Evolutionary conservation across 2,113 vertebrate genomes (phyloP), one percentile per base, ranked within the genome.

Genomic region (Vulpes lagopus): DNA sequence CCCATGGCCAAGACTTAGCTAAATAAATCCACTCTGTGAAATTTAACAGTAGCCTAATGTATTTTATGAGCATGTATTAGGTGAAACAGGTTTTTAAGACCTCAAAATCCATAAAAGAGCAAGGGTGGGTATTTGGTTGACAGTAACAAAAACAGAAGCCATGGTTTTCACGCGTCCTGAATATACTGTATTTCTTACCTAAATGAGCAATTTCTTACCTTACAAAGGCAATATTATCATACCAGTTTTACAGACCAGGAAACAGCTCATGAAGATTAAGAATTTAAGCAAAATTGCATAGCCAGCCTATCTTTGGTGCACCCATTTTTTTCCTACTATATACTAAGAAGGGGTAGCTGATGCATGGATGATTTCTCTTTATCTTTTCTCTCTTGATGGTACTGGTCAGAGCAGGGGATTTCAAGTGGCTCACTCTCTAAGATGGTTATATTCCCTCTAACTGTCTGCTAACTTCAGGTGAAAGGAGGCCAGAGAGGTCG

Each of bases 11-110:
- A 80, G 38, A 27, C 5, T 94, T 83, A 81, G 16, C 19, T 83
- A 67, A 81, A 64, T 53, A 88, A 91, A 95, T 60, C 38, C 27
- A 11, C 59, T 71, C 38, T 59, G 16, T 91, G 59, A 93, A 95
- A 49, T 20, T 25, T 4, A n/a, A 27, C 80, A 55, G 15, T 25
- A 71, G 38, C n/a, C 16, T 67, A 62, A 78, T 2, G 5, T 16
- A 69, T 57, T 80, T 92, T n/a, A 35, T 32, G 62, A 94, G 60
- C 55, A 64, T 38, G 9, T 59, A 22, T 55, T 69, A 19, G 12
- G 38, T 67, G 49, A 57, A 38, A 3, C 11, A 89, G 74, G 91
- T n/a, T 43, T 92, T 65, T 65, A 65, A 60, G 53, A 79, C 16
- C 57, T 91, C 69, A 81, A 81, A 73, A 84, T 32, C 64, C 43